These are phyloP conservation scores for Ernsta delagoae DNA, from an alignment of 2,888 invertebrate genomes.

Conservation along the genomic window DNA sequence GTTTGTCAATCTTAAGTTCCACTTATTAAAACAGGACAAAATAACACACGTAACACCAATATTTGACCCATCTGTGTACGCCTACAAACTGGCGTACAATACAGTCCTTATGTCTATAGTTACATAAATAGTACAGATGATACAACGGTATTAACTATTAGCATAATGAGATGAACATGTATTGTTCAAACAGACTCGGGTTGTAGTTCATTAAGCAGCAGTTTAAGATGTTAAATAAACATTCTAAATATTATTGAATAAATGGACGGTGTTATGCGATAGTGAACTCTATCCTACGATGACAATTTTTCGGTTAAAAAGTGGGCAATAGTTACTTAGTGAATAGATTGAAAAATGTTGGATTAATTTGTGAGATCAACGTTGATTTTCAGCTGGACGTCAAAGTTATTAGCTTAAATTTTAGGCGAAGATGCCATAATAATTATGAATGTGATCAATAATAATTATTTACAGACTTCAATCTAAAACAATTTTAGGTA, in stretches of 20 bases:
- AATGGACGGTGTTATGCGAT: constrained; percentile 57
- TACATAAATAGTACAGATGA: no score
- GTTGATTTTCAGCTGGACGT: no score
- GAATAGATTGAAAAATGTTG: no score
- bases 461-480: no score
- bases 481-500: no score
- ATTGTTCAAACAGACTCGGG: constrained; percentile 63
- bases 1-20: no score
- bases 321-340: not conserved
- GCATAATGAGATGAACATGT: constrained; percentile 64
- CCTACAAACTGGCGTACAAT: constrained; percentile 15
- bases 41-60: not conserved
- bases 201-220: constrained; percentile 77
- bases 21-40: no score
- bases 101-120: no score
- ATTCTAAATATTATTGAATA: constrained; percentile 80
- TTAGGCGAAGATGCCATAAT: no score
- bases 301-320: not conserved
- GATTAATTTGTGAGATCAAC: no score
- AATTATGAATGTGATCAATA: no score
- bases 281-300: constrained; percentile 39
- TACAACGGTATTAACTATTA: constrained; percentile 45
- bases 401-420: no score
- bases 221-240: constrained; percentile 84
- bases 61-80: not conserved